Percentiles rank a stretch among this genome's conserved stretches.
These are phyloP conservation scores for Leucosticte australis DNA, from an alignment of 2,113 vertebrate species.

Conservation along the genomic window DNA sequence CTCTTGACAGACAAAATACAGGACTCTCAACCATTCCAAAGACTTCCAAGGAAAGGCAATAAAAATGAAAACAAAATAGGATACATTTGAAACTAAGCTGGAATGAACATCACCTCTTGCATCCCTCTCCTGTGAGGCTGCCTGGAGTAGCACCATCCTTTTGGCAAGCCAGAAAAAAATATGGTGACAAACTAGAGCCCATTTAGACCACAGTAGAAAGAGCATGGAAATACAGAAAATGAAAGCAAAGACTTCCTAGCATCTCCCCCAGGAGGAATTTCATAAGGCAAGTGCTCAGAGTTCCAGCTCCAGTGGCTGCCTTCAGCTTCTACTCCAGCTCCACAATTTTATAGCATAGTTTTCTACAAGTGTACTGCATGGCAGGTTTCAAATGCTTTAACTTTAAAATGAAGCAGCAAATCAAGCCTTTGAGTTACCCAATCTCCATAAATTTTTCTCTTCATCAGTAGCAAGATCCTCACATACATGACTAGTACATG, in stretches of 20 bases:
- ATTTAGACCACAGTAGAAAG: background rate
- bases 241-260: background rate
- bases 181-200: background rate
- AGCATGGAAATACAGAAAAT: accelerated
- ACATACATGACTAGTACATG: background rate
- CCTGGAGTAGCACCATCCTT: background rate
- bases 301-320: background rate
- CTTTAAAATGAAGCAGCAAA: background rate
- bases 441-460: background rate
- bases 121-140: background rate
- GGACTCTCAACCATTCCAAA: background rate
- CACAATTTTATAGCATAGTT: background rate
- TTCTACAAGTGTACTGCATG: background rate
- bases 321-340: background rate
- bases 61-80: background rate
- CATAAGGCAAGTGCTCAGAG: background rate
- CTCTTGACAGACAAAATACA: background rate
- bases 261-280: background rate
- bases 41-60: background rate
- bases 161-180: background rate
- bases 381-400: background rate
- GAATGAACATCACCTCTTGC: background rate
- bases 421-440: background rate
- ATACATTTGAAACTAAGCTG: background rate
- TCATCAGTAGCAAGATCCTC: background rate